Evolutionary conservation across 2,113 vertebrate species (phyloP).

Genomic region (Pao palembangensis): DNA sequence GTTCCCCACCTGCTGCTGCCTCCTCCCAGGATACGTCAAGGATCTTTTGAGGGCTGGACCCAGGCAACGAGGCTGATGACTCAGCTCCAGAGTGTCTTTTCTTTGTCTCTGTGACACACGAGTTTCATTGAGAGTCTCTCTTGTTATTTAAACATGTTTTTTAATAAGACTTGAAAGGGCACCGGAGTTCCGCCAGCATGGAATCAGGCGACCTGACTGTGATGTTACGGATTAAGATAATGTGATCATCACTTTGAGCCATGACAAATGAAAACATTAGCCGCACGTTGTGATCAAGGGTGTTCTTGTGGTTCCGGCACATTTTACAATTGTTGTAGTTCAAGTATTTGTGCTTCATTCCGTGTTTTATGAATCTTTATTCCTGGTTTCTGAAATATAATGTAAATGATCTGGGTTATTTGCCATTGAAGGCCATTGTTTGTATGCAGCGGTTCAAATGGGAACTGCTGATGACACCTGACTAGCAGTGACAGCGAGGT

Average conservation of each 20-base stretch:
- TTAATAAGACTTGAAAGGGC: conserved; percentile 13
- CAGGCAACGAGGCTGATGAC: conserved; percentile 60
- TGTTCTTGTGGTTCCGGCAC: not conserved
- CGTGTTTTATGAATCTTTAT: no score
- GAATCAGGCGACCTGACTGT: conserved; percentile 25
- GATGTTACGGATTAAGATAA: conserved; percentile 23
- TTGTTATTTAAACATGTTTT: conserved; percentile 25
- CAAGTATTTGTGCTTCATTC: no score
- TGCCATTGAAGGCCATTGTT: not conserved
- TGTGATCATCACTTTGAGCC: conserved; percentile 2
- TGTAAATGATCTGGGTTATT: not conserved
- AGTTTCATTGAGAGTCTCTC: conserved; percentile 54
- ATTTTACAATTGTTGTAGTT: no score
- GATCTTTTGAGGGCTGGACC: conserved; percentile 43
- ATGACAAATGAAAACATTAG: conserved; percentile 28
- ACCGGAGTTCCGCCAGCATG: conserved; percentile 21
- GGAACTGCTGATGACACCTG: conserved; percentile 42
- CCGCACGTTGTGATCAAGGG: not conserved
- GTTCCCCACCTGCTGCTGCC: conserved; percentile 43
- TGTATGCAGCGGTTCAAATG: not conserved
- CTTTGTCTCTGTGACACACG: conserved; percentile 13
- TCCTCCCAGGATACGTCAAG: conserved; percentile 40
- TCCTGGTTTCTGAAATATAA: no score
- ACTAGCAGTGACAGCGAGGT: conserved; percentile 38
- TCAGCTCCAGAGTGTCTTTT: conserved; percentile 43